Base-by-base conservation (phyloP, 2,113 vertebrate species). In the Megaceryle torquata region DNA sequence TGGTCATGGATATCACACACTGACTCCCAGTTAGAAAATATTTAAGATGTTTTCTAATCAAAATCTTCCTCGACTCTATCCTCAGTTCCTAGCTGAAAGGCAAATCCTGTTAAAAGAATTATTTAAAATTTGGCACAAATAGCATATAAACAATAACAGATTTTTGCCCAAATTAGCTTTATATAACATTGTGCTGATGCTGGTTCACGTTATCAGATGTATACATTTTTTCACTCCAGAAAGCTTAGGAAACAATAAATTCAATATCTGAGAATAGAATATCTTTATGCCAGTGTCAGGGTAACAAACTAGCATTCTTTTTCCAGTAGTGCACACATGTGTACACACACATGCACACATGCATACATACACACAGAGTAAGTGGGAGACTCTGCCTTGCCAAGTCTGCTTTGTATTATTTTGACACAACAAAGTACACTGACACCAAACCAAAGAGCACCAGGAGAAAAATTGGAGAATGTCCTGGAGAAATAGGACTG, bases 31-130 rank as follows among this genome's bases (percentile, higher is more conserved):
- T 82, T 16, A 75, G 65, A 89, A 95, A 91, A 95, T 75, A 85
- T 91, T 93, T 91, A 70, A 75, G 29, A 68, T 51, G 39, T 44
- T 85, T 96, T 76, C 50, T 79, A 76, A 76, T 69, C 53, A 88
- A 94, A 82, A 64, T 71, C 35, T 39, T 61, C 33, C 20, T 78
- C 37, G 79, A 57, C 19, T 69, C 11, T 93, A 37, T 65, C 37
- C 46, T 72, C 33, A 72, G 54, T 74, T 88, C 26, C 29, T 69
- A 17, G 26, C 72, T 91, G 63, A 85, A 90, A 93, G 35, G 19
- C 26, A 95, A 91, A 82, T 76, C 9, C 24, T 31, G 19, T 50
- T 80, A 61, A 86, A 94, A 65, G 41, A 60, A 41, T 31, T 88
- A 53, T 77, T 88, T 79, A 41, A 69, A 53, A 56, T 85, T 86